These are phyloP conservation scores for Catharus ustulatus DNA, from an alignment of 2,797 vertebrate species.

Conservation along the genomic window DNA sequence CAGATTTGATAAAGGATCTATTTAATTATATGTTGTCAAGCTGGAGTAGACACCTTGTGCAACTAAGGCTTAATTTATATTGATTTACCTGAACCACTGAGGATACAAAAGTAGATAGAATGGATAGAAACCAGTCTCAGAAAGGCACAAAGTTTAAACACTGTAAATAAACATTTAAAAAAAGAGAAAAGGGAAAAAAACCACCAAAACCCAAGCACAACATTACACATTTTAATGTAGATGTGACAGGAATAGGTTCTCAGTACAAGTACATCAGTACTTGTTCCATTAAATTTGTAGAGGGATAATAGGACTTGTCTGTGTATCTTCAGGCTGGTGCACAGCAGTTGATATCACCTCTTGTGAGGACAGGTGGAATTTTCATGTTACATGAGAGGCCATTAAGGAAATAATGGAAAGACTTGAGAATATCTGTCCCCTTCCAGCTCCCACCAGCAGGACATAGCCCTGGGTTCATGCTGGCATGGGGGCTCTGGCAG, in stretches of 20 bases:
- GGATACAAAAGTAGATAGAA: not conserved
- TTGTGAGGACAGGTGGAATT: not conserved
- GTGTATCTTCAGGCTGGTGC: not conserved
- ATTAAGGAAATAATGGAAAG: not conserved
- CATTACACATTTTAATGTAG: not conserved
- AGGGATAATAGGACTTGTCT: not conserved
- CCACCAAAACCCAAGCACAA: accelerated
- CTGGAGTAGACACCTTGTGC: not conserved
- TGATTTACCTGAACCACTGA: not conserved
- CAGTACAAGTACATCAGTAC: not conserved
- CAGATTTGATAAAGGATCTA: not conserved
- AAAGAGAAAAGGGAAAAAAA: not conserved
- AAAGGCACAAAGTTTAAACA: not conserved
- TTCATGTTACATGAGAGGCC: not conserved
- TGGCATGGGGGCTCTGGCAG: not conserved
- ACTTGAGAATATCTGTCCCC: not conserved
- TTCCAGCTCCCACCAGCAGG: not conserved
- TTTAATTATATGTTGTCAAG: not conserved
- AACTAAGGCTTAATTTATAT: not conserved
- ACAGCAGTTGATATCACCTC: not conserved
- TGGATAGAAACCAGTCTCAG: not conserved
- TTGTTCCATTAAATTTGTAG: not conserved
- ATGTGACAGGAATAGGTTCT: not conserved
- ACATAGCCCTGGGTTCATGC: accelerated
- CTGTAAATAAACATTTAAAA: not conserved